Evolutionary conservation across 2,888 invertebrate species (phyloP).

Genomic region (Iphiclides podalirius): DNA sequence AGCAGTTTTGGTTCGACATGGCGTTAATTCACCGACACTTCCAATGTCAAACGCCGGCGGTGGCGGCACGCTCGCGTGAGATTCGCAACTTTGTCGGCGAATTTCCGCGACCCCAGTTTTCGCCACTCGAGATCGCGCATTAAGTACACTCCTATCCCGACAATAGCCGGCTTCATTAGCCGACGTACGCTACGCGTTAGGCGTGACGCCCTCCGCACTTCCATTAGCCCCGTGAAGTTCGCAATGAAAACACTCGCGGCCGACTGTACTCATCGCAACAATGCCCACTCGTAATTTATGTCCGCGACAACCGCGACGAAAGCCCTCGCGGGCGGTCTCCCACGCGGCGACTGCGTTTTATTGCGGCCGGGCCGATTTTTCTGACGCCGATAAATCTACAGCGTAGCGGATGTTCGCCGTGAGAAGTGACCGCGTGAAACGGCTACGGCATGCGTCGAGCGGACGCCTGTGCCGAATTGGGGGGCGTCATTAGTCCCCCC

Average conservation of each 20-base stretch:
- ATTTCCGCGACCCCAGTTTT: slow-evolving; percentile 48
- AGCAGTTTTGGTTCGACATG: too few species aligned
- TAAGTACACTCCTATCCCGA: slow-evolving; percentile 66
- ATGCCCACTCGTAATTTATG: slow-evolving; percentile 72
- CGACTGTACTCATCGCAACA: slow-evolving; percentile 65
- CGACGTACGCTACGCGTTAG: slow-evolving; percentile 69
- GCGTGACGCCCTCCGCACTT: slow-evolving; percentile 65
- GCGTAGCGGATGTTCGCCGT: too few species aligned
- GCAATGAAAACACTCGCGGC: slow-evolving; percentile 68
- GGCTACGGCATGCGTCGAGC: not conserved
- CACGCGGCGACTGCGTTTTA: slow-evolving; percentile 64
- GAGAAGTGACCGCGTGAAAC: not conserved
- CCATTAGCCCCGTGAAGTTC: slow-evolving; percentile 65
- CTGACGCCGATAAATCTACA: slow-evolving; percentile 24
- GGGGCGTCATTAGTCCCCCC: slow-evolving; percentile 70
- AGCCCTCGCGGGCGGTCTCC: slow-evolving; percentile 48
- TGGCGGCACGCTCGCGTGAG: slow-evolving; percentile 6
- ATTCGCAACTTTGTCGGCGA: slow-evolving; percentile 35
- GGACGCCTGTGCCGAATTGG: slow-evolving; percentile 50
- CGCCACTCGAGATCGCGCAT: slow-evolving; percentile 54
- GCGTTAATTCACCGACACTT: slow-evolving; percentile 1
- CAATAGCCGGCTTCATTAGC: slow-evolving; percentile 73
- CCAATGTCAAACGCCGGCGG: not conserved
- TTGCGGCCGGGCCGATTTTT: slow-evolving; percentile 34
- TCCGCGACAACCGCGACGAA: slow-evolving; percentile 68